Evolutionary conservation across 2,888 invertebrate species (phyloP).

Genomic region (Liposcelis brunnea): DNA sequence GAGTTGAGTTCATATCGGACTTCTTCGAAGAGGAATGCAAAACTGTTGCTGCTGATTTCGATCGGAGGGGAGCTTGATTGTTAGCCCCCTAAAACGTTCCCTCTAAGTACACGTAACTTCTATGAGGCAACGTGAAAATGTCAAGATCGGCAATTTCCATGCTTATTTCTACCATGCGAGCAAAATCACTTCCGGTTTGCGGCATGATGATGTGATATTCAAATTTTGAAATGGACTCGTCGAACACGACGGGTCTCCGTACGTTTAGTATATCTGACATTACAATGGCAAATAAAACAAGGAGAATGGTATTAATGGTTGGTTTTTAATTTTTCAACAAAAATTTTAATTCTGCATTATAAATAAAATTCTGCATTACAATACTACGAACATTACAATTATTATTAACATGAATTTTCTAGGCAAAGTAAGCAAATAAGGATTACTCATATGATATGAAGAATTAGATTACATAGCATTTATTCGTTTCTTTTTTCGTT

Average conservation of each 20-base stretch:
- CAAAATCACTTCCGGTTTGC: slow-evolving; percentile 13
- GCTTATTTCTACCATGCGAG: slow-evolving; percentile 15
- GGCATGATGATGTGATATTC: slow-evolving; percentile 13
- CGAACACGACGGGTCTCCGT: slow-evolving; percentile 11
- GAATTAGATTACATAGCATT: too few species aligned
- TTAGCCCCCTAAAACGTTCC: slow-evolving; percentile 1
- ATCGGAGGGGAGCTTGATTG: not conserved
- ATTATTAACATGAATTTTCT: too few species aligned
- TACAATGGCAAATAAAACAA: slow-evolving; percentile 12
- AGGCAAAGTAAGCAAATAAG: too few species aligned
- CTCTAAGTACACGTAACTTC: slow-evolving; percentile 14
- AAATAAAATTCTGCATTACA: too few species aligned
- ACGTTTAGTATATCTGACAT: slow-evolving; percentile 9
- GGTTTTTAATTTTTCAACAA: too few species aligned
- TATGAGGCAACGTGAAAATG: slow-evolving; percentile 12
- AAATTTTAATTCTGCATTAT: too few species aligned
- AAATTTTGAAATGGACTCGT: slow-evolving; percentile 13
- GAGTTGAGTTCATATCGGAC: slow-evolving; percentile 23
- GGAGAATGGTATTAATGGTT: too few species aligned
- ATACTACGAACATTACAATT: too few species aligned
- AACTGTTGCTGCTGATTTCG: slow-evolving; percentile 12
- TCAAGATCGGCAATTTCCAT: slow-evolving; percentile 15
- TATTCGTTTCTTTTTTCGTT: too few species aligned
- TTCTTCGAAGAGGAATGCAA: slow-evolving; percentile 14
- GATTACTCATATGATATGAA: too few species aligned